Conservation (phyloP, 2,113 vertebrate species). For the Cryptomyrus ogoouensis region DNA sequence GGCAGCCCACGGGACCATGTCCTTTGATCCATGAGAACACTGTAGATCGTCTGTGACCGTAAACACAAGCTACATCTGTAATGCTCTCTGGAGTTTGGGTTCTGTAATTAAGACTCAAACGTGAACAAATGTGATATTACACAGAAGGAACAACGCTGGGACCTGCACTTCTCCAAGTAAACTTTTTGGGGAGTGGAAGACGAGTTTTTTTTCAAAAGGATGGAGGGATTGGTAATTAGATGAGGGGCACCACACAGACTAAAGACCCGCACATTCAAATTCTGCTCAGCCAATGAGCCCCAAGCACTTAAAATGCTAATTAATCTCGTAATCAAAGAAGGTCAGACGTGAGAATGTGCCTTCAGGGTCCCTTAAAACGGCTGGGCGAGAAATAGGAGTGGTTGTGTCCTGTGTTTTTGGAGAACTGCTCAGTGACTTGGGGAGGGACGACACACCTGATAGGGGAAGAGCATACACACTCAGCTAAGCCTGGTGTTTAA, state of each 20-base stretch:
- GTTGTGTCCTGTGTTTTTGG: background rate
- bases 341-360: background rate
- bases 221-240: background rate
- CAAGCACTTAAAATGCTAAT: background rate
- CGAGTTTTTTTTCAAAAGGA: background rate
- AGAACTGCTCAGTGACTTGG: background rate
- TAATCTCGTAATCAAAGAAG: background rate
- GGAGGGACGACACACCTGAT: background rate
- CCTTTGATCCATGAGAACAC: background rate
- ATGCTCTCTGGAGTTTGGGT: background rate
- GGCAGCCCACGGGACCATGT: background rate
- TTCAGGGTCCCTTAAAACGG: background rate
- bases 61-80: background rate
- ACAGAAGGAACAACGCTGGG: background rate
- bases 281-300: background rate
- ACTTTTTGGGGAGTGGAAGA: background rate
- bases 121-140: background rate
- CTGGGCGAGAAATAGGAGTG: background rate
- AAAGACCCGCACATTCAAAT: background rate
- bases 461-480: background rate
- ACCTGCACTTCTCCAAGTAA: background rate
- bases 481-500: background rate
- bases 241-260: background rate
- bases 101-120: constrained; percentile 10
- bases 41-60: background rate